Evolutionary conservation across 2,797 vertebrate species (phyloP), one percentile per base, ranked within the genome.

Genomic region (Thaleichthys pacificus): DNA sequence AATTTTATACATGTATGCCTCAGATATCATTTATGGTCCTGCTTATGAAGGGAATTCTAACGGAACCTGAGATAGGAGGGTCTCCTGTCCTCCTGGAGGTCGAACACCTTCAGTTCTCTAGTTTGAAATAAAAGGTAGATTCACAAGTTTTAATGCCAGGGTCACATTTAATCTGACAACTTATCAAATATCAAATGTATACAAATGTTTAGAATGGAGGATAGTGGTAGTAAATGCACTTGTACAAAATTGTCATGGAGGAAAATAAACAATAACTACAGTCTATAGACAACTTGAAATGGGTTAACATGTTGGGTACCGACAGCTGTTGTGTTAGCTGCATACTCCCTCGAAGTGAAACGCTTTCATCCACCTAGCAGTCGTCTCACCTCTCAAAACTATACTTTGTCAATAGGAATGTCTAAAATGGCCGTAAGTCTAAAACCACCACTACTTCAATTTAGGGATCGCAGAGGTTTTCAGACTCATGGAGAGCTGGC

Each of bases 141-240:
- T 88, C 80, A 85, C 82, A 79, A 61, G 80, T 89, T 89, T 56
- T 89, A 89, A 95, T 96, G 95, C 95, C 94, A 97, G 95, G 95
- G 93, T 96, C 95, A 96, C 93, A 95, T 97, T 98, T 97, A 97
- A 98, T 98, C 95, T 94, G 94, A 96, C 91, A 97, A 95, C 92
- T 91, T 91, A 90, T 90, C 87, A 92, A 96, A 95, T 95, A 95
- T 94, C 91, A 95, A 95, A 95, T 95, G 95, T 96, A 96, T 97
- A 97, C 96, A 98, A 97, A 98, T 95, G 95, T 95, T 96, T 95
- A 95, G 93, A 95, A 96, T 96, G 94, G 94, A 93, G 90, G 92
- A 95, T 93, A 95, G 95, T 96, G 96, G 94, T 93, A 95, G 94
- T 95, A 95, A 91, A 92, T 95, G 95, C 88, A 92, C 90, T 91